Conservation (phyloP, 2,113 vertebrate species). For the Ameiurus melas region DNA sequence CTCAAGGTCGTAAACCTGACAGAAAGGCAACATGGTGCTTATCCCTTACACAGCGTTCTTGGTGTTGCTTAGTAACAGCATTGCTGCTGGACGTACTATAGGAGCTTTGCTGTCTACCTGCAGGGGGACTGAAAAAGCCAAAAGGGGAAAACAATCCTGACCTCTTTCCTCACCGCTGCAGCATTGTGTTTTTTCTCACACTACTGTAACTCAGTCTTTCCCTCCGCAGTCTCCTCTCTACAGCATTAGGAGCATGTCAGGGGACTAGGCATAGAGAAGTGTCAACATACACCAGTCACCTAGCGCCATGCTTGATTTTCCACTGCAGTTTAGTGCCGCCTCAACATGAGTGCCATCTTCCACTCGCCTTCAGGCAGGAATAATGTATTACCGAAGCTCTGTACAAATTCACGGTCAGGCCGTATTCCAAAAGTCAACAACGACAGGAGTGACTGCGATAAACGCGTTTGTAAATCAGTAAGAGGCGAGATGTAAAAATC, state of each 20-base stretch:
- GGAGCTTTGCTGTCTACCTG: constrained; percentile 67
- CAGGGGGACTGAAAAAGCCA: constrained; percentile 72
- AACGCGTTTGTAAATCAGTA: too few species aligned
- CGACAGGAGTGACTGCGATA: too few species aligned
- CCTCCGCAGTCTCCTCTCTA: constrained; percentile 76
- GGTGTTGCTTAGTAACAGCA: neutral
- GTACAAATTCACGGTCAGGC: too few species aligned
- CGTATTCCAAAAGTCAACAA: too few species aligned
- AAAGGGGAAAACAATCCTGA: constrained; percentile 74
- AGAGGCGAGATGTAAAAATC: too few species aligned
- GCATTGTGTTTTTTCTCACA: constrained; percentile 76
- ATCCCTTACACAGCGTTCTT: neutral
- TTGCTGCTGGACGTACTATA: too few species aligned
- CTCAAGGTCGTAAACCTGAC: neutral
- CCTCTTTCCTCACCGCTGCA: constrained; percentile 67
- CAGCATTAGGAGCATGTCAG: neutral
- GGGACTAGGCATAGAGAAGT: neutral
- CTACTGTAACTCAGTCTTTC: constrained; percentile 62
- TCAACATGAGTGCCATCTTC: too few species aligned
- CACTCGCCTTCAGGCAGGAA: too few species aligned
- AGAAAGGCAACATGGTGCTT: neutral
- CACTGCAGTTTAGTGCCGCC: too few species aligned
- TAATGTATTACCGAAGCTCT: too few species aligned
- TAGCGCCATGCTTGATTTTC: neutral
- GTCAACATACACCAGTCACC: neutral